Evolutionary conservation across 2,888 invertebrate genomes (phyloP), one percentile per base, ranked within the genome.

Genomic region (Tetranychus piercei): DNA sequence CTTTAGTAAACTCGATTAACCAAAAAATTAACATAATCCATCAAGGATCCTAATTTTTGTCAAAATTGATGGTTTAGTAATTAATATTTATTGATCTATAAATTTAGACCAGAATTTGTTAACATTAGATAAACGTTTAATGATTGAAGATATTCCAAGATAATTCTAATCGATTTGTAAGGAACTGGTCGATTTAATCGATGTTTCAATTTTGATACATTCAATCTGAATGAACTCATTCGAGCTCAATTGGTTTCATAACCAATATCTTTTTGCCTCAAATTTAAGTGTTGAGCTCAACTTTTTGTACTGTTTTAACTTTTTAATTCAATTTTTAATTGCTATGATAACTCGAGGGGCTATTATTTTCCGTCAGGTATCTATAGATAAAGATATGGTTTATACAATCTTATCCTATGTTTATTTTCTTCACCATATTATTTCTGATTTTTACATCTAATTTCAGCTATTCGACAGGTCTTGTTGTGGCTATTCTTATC

Each of bases 401-500:
- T 15, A 1, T 55, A 5, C 9, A 55, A 55, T 55, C 55, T 55
- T 55, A 15, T 15, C 15, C 15, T 55, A 9, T 9, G 55, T 15
- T 55, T 55, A 15, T 55, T 55, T 55, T 55, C 1, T 55, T 55
- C 34, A 34, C 34, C n/a, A n/a, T n/a, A 45, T 45, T 55, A 55
- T 15, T 55, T 55, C 11, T 55, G 55, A 15, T 55, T 55, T 55
- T 55, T 55, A 15, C 15, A 9, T 3, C 55, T 0, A 55, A 55
- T 44, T 44, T 44, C 11, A 99, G 95, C 83, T 97, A 45, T 93
- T 97, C 81, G 99, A 99, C 82, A 86, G 88, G 45, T 87, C 87
- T 74, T 94, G 93, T 81, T 89, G 89, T 81, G 99, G 99, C 0
- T 99, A 97, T 84, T 93, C 95, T 0, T 99, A 99, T 82, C 83